phyloP scores from a whole-genome alignment of 30 jellyfish, hydroid and myxozoan genomes.

The Hydractinia echinata region DNA sequence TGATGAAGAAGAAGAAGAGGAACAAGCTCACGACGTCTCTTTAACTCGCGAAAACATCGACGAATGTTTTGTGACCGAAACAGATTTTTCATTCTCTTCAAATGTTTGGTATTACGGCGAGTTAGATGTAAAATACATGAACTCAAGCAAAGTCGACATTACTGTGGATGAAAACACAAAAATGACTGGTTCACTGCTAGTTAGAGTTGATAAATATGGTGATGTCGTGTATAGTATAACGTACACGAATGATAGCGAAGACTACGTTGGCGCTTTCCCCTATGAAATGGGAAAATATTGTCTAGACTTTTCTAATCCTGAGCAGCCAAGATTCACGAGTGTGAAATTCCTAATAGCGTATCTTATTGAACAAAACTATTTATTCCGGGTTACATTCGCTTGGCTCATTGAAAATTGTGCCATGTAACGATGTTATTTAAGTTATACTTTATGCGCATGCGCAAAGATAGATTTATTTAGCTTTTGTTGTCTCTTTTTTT shows the following conservation, averaged over 20 bases:
- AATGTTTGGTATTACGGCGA: constrained; percentile 37
- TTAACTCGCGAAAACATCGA: constrained; percentile 4
- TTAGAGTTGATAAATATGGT: constrained; percentile 36
- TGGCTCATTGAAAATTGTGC: constrained; percentile 39
- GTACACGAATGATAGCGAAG: constrained; percentile 6
- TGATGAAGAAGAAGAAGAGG: background rate
- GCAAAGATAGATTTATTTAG: too few relatives aligned
- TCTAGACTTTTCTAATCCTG: constrained; percentile 33
- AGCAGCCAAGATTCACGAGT: constrained; percentile 29
- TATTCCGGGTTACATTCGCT: constrained; percentile 29
- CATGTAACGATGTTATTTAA: too few relatives aligned
- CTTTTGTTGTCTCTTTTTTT: too few relatives aligned
- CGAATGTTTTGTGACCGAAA: constrained; percentile 2
- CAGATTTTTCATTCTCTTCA: constrained; percentile 26
- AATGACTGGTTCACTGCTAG: constrained; percentile 21
- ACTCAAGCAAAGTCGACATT: background rate
- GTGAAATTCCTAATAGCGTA: constrained; percentile 26
- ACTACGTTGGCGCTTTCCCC: constrained; percentile 9
- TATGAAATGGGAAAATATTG: constrained; percentile 22
- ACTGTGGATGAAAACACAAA: background rate
- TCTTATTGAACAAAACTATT: constrained; percentile 23
- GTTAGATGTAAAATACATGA: background rate
- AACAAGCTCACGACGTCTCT: background rate
- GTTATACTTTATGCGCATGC: too few relatives aligned
- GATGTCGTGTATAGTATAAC: constrained; percentile 33